Percentiles rank a stretch among this genome's conserved stretches.
Evolutionary conservation across 2,113 vertebrate species (phyloP).

Genomic region (Microcebus griseorufus): DNA sequence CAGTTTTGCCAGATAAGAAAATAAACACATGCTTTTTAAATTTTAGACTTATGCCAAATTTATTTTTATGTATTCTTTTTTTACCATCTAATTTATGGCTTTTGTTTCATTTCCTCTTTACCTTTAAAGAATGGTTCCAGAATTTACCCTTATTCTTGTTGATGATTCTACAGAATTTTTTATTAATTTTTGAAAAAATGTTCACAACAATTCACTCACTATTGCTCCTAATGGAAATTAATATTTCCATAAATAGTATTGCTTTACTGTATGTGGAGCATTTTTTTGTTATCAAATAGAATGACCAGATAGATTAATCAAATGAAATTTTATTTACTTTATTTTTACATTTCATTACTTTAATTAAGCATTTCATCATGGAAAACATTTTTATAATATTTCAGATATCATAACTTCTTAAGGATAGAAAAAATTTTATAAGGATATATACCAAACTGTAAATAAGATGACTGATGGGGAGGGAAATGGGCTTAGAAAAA

Average conservation of each 20-base stretch:
- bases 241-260: background rate
- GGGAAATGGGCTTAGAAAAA: background rate
- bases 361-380: background rate
- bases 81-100: background rate
- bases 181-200: background rate
- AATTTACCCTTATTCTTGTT: background rate
- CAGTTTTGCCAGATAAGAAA: background rate
- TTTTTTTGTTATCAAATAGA: background rate
- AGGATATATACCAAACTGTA: background rate
- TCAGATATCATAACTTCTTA: slow-evolving; percentile 6
- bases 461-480: background rate
- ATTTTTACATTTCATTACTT: slow-evolving; percentile 13
- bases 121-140: background rate
- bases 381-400: background rate
- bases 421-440: background rate
- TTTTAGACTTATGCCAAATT: background rate
- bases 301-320: background rate
- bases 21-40: background rate
- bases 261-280: background rate
- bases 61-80: background rate
- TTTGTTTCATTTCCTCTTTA: background rate
- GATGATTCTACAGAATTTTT: background rate
- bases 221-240: background rate
- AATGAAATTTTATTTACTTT: background rate
- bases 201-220: background rate